Evolutionary conservation across 2,888 invertebrate species (phyloP).

Genomic region (Nephrotoma flavescens): DNA sequence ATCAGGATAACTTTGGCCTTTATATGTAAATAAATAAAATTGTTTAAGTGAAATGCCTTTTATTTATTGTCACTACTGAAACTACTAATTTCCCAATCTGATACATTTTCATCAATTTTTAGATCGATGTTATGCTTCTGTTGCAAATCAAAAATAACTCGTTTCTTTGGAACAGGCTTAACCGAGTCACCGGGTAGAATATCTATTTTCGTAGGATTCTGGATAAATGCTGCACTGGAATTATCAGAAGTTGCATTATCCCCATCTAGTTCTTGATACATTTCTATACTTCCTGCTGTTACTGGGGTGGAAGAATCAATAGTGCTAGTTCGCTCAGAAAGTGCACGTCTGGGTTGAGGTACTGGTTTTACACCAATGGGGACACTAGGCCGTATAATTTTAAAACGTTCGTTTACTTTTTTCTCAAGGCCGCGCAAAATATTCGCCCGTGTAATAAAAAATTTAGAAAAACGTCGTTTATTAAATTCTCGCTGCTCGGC

Average conservation of each 20-base stretch:
- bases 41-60: not conserved
- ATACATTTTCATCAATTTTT: not conserved
- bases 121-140: not conserved
- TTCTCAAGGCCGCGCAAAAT: not conserved
- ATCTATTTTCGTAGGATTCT: conserved; percentile 16
- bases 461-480: conserved; percentile 19
- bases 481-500: conserved; percentile 1
- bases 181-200: not conserved
- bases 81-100: conserved; percentile 1
- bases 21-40: not conserved
- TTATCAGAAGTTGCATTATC: not conserved
- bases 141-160: conserved; percentile 23
- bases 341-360: not conserved
- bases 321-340: not conserved
- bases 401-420: not conserved
- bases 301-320: not conserved
- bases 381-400: not conserved
- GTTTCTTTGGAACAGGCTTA: conserved; percentile 25
- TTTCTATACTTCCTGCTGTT: not conserved
- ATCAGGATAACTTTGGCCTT: not conserved
- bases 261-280: not conserved
- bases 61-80: not conserved
- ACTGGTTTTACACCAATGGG: not conserved
- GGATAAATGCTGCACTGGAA: not conserved
- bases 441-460: conserved; percentile 22